A percentile compares a stretch with the other conserved stretches of the same genome.
Evolutionary conservation across 2,888 invertebrate genomes (phyloP).

Genomic region (Endomychus coccineus): DNA sequence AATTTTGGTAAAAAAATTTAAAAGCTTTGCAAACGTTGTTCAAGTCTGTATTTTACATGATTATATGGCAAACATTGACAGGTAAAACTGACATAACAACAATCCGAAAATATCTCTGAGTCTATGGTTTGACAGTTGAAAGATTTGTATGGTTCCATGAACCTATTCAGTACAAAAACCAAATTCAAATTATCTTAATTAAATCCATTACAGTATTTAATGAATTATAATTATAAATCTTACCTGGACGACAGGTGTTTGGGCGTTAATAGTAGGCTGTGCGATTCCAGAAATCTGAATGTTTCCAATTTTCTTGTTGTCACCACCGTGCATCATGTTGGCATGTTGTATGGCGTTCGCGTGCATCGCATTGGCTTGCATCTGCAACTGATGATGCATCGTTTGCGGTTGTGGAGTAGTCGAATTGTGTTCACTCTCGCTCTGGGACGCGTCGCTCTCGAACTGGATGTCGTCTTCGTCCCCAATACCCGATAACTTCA

Average conservation of each 20-base stretch:
- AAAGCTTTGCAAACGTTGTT: too few relatives aligned
- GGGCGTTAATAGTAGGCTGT: conserved; percentile 34
- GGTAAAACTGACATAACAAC: too few relatives aligned
- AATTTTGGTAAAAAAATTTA: too few relatives aligned
- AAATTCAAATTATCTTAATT: too few relatives aligned
- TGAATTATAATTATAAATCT: too few relatives aligned
- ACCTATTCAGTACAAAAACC: too few relatives aligned
- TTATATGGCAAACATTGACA: too few relatives aligned
- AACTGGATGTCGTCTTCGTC: conserved; percentile 58
- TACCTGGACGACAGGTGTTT: conserved; percentile 40
- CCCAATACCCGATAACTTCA: conserved; percentile 64
- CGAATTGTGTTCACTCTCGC: conserved; percentile 39
- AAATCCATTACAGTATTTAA: too few relatives aligned
- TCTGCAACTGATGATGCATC: conserved; percentile 25
- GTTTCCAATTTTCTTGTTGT: conserved; percentile 36
- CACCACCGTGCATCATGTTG: conserved; percentile 26
- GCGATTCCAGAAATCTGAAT: conserved; percentile 40
- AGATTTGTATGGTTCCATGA: too few relatives aligned
- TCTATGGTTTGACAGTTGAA: too few relatives aligned
- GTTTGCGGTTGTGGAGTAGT: conserved; percentile 36
- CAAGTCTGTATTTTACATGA: too few relatives aligned
- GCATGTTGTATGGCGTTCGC: conserved; percentile 12
- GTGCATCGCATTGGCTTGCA: conserved; percentile 16
- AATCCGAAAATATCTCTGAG: too few relatives aligned
- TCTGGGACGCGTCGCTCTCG: conserved; percentile 42